Conservation (phyloP, 2,797 vertebrate species). For the Carduelis carduelis region DNA sequence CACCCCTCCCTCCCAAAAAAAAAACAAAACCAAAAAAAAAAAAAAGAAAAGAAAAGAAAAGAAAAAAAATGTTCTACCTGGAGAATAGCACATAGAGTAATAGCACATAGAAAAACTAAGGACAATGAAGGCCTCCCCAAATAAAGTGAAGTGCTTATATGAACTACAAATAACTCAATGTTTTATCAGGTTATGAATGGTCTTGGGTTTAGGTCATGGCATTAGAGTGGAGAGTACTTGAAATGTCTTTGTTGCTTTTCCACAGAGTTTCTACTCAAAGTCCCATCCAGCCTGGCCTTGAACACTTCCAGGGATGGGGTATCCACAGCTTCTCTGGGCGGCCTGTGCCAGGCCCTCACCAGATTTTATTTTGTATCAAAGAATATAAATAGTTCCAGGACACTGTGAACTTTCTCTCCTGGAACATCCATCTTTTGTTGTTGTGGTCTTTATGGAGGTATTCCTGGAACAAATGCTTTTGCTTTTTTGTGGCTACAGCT, state of each 20-base stretch:
- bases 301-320: background rate
- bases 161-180: background rate
- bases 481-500: background rate
- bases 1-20: too few species aligned
- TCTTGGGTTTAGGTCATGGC: background rate
- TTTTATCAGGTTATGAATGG: background rate
- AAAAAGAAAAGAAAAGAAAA: too few species aligned
- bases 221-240: background rate
- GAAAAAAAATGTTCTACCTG: background rate
- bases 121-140: background rate
- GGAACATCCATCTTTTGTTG: background rate
- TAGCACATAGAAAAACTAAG: background rate
- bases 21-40: background rate
- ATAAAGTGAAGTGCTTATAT: background rate
- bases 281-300: background rate
- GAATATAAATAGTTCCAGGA: background rate
- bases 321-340: background rate
- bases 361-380: background rate
- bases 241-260: background rate
- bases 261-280: background rate
- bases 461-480: background rate
- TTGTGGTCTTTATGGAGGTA: background rate
- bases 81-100: conserved; percentile 14
- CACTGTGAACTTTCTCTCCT: background rate
- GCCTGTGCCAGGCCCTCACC: background rate